A percentile compares a stretch with the other conserved stretches of the same genome.
Conservation (phyloP, 2,797 vertebrate species). For the Hyperoplus immaculatus region DNA sequence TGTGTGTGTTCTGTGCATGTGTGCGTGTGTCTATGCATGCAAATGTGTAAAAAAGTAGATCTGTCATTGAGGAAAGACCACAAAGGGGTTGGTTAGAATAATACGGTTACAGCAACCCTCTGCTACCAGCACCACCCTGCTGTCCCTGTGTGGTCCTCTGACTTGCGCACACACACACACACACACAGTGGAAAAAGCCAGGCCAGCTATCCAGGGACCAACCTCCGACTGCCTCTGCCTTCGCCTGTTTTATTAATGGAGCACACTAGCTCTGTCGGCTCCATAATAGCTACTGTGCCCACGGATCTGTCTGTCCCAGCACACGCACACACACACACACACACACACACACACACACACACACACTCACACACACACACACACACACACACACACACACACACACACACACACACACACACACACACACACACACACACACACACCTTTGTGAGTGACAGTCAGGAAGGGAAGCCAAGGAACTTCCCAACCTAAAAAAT, state of each 20-base stretch:
- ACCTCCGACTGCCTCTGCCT: constrained; percentile 68
- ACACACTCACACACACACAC: constrained; percentile 16
- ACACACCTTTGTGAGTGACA: constrained; percentile 7
- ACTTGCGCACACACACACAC: constrained; percentile 15
- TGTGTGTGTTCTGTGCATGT: constrained; percentile 15
- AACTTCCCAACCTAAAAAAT: constrained; percentile 44
- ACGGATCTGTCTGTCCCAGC: constrained; percentile 62
- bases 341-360: constrained; percentile 14
- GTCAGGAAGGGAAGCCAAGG: constrained; percentile 27
- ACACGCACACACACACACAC: constrained; percentile 34
- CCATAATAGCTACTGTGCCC: constrained; percentile 76
- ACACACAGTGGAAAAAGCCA: constrained; percentile 63
- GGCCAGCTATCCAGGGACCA: constrained; percentile 72
- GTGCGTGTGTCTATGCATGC: constrained; percentile 20
- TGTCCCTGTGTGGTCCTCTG: constrained; percentile 1
- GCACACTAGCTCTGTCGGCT: constrained; percentile 62
- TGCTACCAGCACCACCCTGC: constrained; percentile 60
- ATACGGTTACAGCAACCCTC: constrained; percentile 68
- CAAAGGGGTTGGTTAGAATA: constrained; percentile 74
- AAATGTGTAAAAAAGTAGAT: constrained; percentile 37
- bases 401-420: not conserved
- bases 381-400: not conserved
- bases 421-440: constrained; percentile 20
- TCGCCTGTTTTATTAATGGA: constrained; percentile 83
- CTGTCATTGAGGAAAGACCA: constrained; percentile 77